Conservation (phyloP, 1,140 invertebrate species). For the Drosophila tani region DNA sequence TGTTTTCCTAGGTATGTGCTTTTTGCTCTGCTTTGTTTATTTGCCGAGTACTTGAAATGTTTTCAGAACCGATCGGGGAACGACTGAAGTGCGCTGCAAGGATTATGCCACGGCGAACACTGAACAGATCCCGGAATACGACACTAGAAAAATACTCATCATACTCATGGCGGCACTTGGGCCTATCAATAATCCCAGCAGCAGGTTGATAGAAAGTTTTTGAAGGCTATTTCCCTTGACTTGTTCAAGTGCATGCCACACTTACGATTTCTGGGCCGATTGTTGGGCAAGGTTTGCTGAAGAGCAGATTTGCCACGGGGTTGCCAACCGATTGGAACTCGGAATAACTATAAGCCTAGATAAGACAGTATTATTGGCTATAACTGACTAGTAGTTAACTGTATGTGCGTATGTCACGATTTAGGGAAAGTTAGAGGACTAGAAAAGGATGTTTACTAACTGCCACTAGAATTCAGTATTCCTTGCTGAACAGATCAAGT, state of each 20-base stretch:
- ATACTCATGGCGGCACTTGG: conserved; percentile 18
- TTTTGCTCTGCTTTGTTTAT: conserved; percentile 57
- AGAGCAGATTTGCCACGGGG: neutral
- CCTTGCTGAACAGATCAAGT: neutral
- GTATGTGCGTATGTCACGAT: neutral
- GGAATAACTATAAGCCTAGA: neutral
- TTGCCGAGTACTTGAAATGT: conserved; percentile 65
- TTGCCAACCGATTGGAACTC: conserved; percentile 1
- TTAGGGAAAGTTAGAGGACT: neutral
- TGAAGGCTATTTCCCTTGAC: conserved; percentile 7
- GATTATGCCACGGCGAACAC: conserved; percentile 46
- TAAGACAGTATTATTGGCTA: neutral
- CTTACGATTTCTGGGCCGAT: neutral
- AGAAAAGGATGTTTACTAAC: too few species aligned
- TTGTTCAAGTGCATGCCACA: conserved; percentile 42
- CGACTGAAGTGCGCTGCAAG: conserved; percentile 45
- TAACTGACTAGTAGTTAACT: conserved; percentile 1
- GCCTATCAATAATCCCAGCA: conserved; percentile 30
- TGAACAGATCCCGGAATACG: conserved; percentile 11
- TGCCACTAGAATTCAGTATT: neutral
- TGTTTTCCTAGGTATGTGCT: conserved; percentile 26
- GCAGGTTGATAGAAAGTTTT: conserved; percentile 29
- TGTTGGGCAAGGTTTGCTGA: conserved; percentile 30
- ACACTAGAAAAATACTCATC: conserved; percentile 24
- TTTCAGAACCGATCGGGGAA: conserved; percentile 39